phyloP scores from a whole-genome alignment of 2,113 vertebrate species.

The Guaruba guarouba region DNA sequence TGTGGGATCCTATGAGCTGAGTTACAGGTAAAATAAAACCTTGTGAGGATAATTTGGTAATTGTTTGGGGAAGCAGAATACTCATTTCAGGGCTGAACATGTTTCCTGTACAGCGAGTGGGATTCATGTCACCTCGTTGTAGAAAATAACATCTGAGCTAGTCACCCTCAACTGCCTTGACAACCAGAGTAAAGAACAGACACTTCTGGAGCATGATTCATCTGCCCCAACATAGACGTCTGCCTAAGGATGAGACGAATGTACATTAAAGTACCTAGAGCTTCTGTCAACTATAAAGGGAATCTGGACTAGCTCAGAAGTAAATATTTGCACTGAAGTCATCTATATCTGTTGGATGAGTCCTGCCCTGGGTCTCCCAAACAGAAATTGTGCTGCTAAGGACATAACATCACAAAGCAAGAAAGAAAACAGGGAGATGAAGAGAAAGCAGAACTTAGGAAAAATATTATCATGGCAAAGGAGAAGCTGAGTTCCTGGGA shows the following conservation, averaged over 20 bases:
- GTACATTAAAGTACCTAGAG: neutral
- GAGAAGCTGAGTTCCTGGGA: neutral
- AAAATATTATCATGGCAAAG: neutral
- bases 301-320: neutral
- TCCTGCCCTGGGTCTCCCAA: neutral
- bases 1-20: neutral
- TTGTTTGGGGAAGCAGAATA: neutral
- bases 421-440: neutral
- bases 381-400: neutral
- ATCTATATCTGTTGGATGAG: neutral
- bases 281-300: neutral
- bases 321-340: constrained; percentile 32
- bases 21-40: neutral
- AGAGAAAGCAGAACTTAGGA: neutral
- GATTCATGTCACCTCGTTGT: neutral
- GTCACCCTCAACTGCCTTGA: neutral
- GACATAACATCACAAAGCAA: neutral
- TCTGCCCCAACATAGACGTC: neutral
- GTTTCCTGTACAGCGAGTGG: neutral
- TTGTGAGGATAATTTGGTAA: neutral
- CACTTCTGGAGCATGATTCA: neutral
- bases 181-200: neutral
- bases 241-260: neutral
- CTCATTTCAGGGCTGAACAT: neutral
- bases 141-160: neutral